These are phyloP conservation scores for Nycticebus coucang DNA, from an alignment of 2,113 vertebrate species.

Conservation along the genomic window DNA sequence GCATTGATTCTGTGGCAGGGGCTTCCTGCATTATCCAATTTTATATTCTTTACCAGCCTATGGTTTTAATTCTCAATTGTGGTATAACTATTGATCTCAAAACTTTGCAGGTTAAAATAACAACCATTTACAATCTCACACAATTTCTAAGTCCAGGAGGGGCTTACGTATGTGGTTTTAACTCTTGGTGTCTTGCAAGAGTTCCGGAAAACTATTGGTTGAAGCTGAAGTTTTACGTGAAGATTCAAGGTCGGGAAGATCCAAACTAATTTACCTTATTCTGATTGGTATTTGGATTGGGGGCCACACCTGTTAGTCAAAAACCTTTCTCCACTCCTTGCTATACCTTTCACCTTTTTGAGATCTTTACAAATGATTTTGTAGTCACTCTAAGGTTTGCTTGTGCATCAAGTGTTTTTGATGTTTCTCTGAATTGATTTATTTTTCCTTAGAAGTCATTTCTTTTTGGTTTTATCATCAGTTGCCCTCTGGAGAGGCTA, in stretches of 20 bases:
- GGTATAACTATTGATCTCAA: neutral
- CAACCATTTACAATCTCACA: neutral
- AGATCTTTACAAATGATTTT: neutral
- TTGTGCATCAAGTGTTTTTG: neutral
- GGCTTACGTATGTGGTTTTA: neutral
- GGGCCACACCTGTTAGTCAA: neutral
- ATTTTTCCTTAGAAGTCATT: neutral
- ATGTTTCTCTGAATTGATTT: neutral
- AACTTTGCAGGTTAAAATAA: neutral
- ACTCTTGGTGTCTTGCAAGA: neutral
- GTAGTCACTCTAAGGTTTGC: neutral
- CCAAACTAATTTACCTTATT: neutral
- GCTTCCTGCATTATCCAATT: neutral
- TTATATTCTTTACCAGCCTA: neutral
- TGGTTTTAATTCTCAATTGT: neutral
- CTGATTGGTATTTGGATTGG: neutral
- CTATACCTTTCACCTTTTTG: neutral
- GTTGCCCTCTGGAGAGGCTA: neutral
- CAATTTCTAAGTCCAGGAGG: neutral
- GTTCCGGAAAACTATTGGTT: neutral
- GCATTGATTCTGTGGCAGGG: neutral
- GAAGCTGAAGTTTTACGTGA: neutral
- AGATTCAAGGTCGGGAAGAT: neutral
- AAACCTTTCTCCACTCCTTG: neutral
- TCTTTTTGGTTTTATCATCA: neutral